Conservation (phyloP, 2,113 vertebrate genomes). For the Elaphurus davidianus region DNA sequence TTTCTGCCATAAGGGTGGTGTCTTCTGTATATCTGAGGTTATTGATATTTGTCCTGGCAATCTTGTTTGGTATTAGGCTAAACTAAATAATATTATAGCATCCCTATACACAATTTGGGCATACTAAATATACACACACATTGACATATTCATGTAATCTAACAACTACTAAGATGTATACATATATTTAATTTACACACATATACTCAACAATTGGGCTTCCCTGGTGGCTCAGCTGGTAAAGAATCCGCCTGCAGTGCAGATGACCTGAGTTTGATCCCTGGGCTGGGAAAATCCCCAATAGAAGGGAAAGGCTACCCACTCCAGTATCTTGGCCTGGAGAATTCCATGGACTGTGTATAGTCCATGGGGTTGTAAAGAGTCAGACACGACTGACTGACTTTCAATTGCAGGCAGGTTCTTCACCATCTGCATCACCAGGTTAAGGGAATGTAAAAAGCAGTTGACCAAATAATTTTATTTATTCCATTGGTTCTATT, state of each 20-base stretch:
- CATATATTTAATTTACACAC: neutral
- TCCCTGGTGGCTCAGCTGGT: neutral
- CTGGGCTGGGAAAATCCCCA: neutral
- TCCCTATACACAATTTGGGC: neutral
- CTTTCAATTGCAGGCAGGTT: neutral
- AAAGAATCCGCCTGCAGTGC: neutral
- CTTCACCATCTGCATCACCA: neutral
- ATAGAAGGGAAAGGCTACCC: neutral
- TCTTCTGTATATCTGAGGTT: neutral
- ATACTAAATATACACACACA: neutral
- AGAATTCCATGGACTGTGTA: neutral
- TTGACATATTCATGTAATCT: neutral
- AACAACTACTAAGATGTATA: neutral
- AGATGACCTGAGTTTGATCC: neutral
- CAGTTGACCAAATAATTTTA: neutral
- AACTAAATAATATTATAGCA: neutral
- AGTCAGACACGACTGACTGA: neutral
- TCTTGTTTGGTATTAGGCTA: neutral
- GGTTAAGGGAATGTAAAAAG: neutral
- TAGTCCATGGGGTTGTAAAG: neutral
- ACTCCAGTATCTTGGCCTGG: neutral
- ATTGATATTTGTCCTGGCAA: neutral
- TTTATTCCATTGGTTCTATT: constrained; percentile 20
- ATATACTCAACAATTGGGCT: neutral
- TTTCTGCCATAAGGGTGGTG: neutral